Evolutionary conservation across 2,888 invertebrate species (phyloP).

Genomic region (Scrobipalpa atriplicella): DNA sequence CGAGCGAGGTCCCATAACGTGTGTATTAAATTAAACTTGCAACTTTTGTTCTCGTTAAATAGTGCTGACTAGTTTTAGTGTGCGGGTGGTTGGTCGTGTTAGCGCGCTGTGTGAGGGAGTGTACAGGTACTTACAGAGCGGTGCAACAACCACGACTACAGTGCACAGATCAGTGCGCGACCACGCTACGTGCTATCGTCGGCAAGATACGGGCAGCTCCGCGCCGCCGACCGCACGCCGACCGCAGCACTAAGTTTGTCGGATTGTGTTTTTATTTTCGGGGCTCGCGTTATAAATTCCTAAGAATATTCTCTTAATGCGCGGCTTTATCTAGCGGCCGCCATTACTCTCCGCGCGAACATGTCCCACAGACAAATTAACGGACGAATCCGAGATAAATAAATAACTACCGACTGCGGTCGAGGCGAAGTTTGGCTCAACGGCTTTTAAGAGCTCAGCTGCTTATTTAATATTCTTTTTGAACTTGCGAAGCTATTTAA

Average conservation of each 20-base stretch:
- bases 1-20: constrained; percentile 5
- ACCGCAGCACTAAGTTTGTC: constrained; percentile 15
- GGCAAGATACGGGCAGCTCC: not conserved
- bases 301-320: constrained; percentile 61
- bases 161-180: not conserved
- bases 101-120: not conserved
- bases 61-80: constrained; percentile 8
- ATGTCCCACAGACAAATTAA: constrained; percentile 21
- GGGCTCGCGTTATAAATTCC: constrained; percentile 65
- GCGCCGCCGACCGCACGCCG: not conserved
- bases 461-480: constrained; percentile 16
- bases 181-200: constrained; percentile 2
- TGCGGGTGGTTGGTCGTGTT: not conserved
- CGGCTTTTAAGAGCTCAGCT: not conserved
- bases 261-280: constrained; percentile 69
- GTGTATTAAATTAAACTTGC: constrained; percentile 9
- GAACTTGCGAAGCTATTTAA: constrained; percentile 4
- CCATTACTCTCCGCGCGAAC: constrained; percentile 22
- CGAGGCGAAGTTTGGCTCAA: constrained; percentile 10
- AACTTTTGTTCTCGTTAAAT: constrained; percentile 28
- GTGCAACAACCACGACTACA: too few relatives aligned
- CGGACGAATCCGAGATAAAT: not conserved
- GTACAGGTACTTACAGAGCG: too few relatives aligned
- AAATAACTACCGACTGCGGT: constrained; percentile 2
- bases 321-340: constrained; percentile 46